phyloP scores from a whole-genome alignment of 2,113 vertebrate genomes.

The Aldabrachelys gigantea region DNA sequence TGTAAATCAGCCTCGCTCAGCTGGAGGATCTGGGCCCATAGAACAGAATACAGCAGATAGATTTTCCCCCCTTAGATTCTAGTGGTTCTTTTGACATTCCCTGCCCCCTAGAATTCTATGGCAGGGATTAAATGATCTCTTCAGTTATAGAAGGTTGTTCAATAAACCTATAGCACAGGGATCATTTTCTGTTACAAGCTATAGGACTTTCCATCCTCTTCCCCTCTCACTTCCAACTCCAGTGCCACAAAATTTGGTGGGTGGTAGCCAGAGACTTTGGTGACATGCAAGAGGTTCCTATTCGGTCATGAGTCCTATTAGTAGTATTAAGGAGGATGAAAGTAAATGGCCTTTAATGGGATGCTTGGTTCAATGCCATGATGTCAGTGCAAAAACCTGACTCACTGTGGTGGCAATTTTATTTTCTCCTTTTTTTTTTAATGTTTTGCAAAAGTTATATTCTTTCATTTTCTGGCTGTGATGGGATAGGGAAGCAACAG shows the following conservation, averaged over 20 bases:
- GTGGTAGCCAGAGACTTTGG: background rate
- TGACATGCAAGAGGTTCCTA: background rate
- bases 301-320: background rate
- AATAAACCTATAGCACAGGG: background rate
- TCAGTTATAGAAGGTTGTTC: background rate
- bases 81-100: background rate
- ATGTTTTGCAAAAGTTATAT: constrained; percentile 1
- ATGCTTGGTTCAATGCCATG: background rate
- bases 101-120: background rate
- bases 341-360: background rate
- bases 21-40: background rate
- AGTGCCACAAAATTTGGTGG: background rate
- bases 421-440: background rate
- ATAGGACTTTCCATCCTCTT: background rate
- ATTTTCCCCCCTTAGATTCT: background rate
- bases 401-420: background rate
- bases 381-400: background rate
- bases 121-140: background rate
- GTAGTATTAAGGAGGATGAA: background rate
- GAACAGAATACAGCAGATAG: background rate
- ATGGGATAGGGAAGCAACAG: background rate
- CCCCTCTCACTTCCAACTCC: background rate
- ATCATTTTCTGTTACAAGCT: background rate
- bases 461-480: background rate
- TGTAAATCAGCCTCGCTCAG: background rate